Evolutionary conservation across 1,140 invertebrate genomes (phyloP), one percentile per base, ranked within the genome.

Genomic region (Zaprionus kolodkinae): DNA sequence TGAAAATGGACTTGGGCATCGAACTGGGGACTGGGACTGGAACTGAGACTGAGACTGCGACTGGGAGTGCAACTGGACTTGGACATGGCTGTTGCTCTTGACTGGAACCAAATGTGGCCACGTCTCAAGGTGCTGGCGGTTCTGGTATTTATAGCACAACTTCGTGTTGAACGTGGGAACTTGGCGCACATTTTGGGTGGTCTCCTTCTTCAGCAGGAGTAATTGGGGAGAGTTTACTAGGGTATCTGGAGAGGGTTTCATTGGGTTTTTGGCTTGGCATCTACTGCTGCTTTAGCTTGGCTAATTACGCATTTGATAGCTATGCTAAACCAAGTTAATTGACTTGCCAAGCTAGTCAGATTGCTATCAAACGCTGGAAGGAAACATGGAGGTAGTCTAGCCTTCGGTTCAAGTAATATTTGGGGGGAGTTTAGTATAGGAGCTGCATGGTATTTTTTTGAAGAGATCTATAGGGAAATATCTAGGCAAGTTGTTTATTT

Each of bases 1-100:
- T 72, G 25, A 52, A 69, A 38, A 33, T 79, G 80, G 62, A 68
- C 76, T 76, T 75, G 70, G 43, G 35, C 61, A 56, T 63, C 67
- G 52, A 38, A 72, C 35, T 69, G 38, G 33, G 66, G 30, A 33
- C 7, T 33, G 30, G 5, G 30, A 33, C 21, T 6, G 30, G 1
- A 3, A 33, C 21, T 21, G 33, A 59, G 30, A 33, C 7, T 33
- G 30, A 0, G 30, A 33, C 21, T 6, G 30, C 1, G 33, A 64
- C 67, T 75, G 35, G 65, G 48, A 50, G 59, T 45, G 55, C 13
- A 36, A 25, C 17, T 40, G 62, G n/a, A 27, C 12, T 38, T 43
- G 12, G 9, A 36, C 43, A 12, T 38, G 68, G 63, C 50, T 40
- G 9, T 50, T 54, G 12, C 10, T 54, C 43, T 15, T 50, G 68